Conservation (phyloP, 2,113 vertebrate genomes). For the Chamaea fasciata region DNA sequence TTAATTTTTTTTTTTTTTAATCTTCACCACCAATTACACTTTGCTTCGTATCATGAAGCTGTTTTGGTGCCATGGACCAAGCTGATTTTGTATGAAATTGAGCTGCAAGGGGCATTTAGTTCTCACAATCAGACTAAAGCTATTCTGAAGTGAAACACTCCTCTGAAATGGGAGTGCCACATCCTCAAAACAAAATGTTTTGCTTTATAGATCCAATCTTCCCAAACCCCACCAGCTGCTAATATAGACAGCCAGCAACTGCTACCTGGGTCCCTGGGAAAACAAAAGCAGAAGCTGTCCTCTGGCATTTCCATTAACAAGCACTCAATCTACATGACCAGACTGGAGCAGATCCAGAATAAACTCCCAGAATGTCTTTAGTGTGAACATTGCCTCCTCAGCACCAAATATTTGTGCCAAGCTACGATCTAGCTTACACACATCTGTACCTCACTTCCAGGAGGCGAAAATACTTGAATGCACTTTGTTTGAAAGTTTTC, state of each 20-base stretch:
- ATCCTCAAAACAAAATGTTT: neutral
- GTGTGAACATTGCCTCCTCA: neutral
- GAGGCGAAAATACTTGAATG: neutral
- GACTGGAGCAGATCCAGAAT: neutral
- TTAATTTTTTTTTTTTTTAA: neutral
- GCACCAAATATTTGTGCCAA: neutral
- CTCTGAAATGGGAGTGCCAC: neutral
- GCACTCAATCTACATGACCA: neutral
- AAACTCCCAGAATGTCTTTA: neutral
- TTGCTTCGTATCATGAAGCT: neutral
- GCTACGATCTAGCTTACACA: neutral
- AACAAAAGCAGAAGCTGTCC: neutral
- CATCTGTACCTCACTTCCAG: neutral
- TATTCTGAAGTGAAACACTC: neutral
- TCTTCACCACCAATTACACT: neutral
- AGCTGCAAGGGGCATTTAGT: neutral
- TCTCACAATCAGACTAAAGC: neutral
- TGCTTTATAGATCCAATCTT: neutral
- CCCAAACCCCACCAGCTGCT: neutral
- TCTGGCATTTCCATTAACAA: neutral
- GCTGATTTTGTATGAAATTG: neutral
- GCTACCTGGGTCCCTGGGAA: neutral
- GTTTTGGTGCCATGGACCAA: neutral
- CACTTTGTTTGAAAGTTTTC: neutral
- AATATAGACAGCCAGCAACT: neutral